Evolutionary conservation across 1,140 invertebrate genomes (phyloP).

Genomic region (Heliothis virescens): DNA sequence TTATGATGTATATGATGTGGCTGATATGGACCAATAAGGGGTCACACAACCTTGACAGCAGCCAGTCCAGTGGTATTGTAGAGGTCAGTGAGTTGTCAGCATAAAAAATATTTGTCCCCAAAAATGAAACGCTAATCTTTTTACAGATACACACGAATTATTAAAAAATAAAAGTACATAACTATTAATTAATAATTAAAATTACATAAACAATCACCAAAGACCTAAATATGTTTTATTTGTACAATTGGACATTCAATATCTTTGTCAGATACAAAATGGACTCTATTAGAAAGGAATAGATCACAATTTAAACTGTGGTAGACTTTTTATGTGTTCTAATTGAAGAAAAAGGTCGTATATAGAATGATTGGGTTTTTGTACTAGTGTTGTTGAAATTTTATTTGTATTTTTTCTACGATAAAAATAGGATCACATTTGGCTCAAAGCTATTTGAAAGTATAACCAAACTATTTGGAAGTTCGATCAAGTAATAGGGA

Average conservation of each 20-base stretch:
- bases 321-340: slow-evolving; percentile 28
- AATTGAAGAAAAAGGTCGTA: slow-evolving; percentile 24
- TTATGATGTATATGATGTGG: too few species aligned
- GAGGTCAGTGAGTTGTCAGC: too few species aligned
- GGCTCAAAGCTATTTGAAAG: neutral
- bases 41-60: too few species aligned
- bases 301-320: slow-evolving; percentile 43
- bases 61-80: too few species aligned
- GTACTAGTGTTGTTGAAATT: slow-evolving; percentile 16
- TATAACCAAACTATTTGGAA: neutral
- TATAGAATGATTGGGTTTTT: neutral
- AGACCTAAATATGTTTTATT: neutral
- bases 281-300: slow-evolving; percentile 21
- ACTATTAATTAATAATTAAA: too few species aligned
- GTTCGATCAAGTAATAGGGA: too few species aligned
- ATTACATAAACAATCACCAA: neutral
- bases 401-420: slow-evolving; percentile 6
- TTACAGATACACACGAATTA: too few species aligned
- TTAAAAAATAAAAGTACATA: too few species aligned
- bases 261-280: slow-evolving; percentile 15
- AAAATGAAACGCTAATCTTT: too few species aligned
- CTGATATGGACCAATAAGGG: too few species aligned
- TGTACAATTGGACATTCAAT: slow-evolving; percentile 38
- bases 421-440: slow-evolving; percentile 7
- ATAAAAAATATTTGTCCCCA: too few species aligned